These are phyloP conservation scores for Syngnathus scovelli DNA, from an alignment of 2,113 vertebrate species.

Conservation along the genomic window DNA sequence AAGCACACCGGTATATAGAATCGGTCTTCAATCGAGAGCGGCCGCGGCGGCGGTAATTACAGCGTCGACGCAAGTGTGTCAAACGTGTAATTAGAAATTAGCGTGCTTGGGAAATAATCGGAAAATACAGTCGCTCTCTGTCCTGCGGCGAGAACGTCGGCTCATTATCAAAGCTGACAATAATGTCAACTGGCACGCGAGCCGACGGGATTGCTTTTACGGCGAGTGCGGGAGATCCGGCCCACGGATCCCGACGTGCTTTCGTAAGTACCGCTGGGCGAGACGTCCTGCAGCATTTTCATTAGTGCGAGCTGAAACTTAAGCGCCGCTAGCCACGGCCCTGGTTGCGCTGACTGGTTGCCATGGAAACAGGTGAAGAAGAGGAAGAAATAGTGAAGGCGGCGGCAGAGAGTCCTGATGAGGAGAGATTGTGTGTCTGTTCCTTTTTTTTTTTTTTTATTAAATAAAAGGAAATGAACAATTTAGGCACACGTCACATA, in stretches of 20 bases:
- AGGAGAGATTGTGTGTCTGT: conserved; percentile 20
- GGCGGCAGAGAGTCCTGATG: conserved; percentile 41
- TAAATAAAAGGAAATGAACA: background rate
- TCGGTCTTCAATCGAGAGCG: background rate
- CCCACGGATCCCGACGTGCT: background rate
- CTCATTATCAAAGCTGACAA: conserved; percentile 3
- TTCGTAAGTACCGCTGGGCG: background rate
- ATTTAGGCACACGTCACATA: background rate
- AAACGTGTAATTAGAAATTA: conserved; percentile 7
- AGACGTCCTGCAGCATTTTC: conserved; percentile 39
- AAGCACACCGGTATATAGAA: background rate
- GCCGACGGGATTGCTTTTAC: background rate
- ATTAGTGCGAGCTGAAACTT: conserved; percentile 56
- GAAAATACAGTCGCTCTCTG: background rate
- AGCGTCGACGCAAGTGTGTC: background rate
- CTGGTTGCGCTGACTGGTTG: conserved; percentile 50
- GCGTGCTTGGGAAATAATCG: background rate
- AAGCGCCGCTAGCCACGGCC: conserved; percentile 56
- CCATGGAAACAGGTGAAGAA: conserved; percentile 71
- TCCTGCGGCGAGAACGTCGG: background rate
- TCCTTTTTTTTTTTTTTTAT: background rate
- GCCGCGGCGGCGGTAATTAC: background rate
- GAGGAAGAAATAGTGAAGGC: conserved; percentile 37
- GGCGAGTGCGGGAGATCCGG: background rate
- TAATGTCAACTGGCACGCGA: background rate